Evolutionary conservation across 2,888 invertebrate genomes (phyloP), one percentile per base, ranked within the genome.

Genomic region (Acholoe squamosa): DNA sequence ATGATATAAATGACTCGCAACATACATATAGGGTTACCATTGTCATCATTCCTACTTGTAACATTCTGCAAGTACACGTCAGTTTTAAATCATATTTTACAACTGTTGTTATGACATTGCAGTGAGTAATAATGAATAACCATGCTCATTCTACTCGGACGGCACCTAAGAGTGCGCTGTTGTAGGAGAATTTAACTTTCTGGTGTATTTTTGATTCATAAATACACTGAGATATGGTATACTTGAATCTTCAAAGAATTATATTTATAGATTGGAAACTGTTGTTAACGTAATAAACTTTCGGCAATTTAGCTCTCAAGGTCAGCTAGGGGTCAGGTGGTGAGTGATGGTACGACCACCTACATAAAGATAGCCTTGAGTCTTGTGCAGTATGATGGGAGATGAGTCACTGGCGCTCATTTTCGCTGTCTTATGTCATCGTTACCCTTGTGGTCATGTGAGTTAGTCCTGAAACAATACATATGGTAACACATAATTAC

Each of bases 361-460:
- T 61, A 19, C 61, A n/a, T 61, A 12, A 61, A 7, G 61, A 61
- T 61, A 19, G 19, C n/a, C 61, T 61, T 61, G 19, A 61, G n/a
- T 43, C 61, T 71, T 28, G 7, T 22, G 25, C 71, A 71, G 71
- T 71, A 16, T 25, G 71, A n/a, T n/a, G 25, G 80, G 19, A 22
- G 80, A 86, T 86, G 52, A 31, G 54, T 86, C 33, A 54, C 52
- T 86, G 54, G 56, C 86, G 89, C 52, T 89, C 77, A 91, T 51
- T 91, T 91, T 52, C 91, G 54, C 33, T 91, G 91, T 89, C 91
- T 90, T 3, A 91, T 34, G 31, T 91, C 91, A 67, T 91, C 91
- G 10, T 80, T 89, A 25, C 90, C 90, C 84, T 89, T 90, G 71
- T 91, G 91, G 34, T 89, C 91, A 77, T 91, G 80, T 71, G 91